Percentiles rank a stretch among this genome's conserved stretches.
Conservation (phyloP, 2,888 invertebrate species). For the Drosophila formosana region DNA sequence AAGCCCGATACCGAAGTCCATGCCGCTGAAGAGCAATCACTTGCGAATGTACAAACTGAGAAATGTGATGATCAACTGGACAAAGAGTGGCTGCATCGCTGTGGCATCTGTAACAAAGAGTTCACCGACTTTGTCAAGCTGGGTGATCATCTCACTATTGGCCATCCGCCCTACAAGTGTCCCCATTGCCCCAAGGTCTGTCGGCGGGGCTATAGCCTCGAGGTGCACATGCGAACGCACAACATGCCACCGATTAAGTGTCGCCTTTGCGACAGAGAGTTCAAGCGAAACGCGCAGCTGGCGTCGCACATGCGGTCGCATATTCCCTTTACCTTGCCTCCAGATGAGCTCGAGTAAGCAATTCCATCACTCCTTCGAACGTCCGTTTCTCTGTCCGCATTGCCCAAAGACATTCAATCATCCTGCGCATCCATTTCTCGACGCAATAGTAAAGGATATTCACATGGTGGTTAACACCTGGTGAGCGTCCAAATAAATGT, state of each 20-base stretch:
- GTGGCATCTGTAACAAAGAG: not conserved
- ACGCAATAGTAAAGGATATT: constrained; percentile 2
- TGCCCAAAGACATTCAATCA: constrained; percentile 16
- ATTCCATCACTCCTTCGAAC: constrained; percentile 20
- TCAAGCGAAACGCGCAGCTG: not conserved
- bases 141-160: not conserved
- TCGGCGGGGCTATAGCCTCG: not conserved
- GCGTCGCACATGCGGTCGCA: not conserved
- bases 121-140: not conserved
- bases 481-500: constrained; percentile 5
- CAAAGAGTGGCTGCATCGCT: not conserved
- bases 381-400: constrained; percentile 5
- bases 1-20: not conserved
- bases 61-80: too few relatives aligned
- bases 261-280: not conserved
- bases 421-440: constrained; percentile 16
- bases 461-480: constrained; percentile 7
- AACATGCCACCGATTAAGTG: not conserved
- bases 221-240: constrained; percentile 1
- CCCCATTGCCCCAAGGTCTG: constrained; percentile 33
- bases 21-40: not conserved
- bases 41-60: not conserved
- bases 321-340: constrained; percentile 14
- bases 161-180: constrained; percentile 37
- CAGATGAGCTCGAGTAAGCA: constrained; percentile 6